phyloP scores from a whole-genome alignment of 2,113 vertebrate genomes.

The Acrocephalus arundinaceus region DNA sequence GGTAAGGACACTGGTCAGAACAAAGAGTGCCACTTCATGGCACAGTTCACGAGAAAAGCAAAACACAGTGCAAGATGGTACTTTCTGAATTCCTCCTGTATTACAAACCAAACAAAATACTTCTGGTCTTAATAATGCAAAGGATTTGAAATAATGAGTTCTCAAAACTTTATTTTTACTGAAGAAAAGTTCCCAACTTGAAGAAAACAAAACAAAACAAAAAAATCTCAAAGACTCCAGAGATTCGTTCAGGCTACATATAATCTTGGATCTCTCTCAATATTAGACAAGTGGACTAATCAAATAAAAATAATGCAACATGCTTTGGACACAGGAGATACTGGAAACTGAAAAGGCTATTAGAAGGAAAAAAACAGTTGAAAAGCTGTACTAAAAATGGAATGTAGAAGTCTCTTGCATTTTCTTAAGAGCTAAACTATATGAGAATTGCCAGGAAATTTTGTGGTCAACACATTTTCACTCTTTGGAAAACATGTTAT shows the following conservation, averaged over 20 bases:
- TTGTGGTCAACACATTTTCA: neutral
- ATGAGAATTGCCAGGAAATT: neutral
- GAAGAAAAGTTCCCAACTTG: neutral
- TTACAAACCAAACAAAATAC: neutral
- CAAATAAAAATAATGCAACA: neutral
- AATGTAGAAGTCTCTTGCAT: neutral
- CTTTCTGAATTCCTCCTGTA: neutral
- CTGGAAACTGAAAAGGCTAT: neutral
- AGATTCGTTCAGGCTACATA: neutral
- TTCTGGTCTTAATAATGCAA: neutral
- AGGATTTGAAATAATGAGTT: neutral
- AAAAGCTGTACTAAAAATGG: neutral
- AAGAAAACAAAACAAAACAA: neutral
- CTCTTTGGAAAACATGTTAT: neutral
- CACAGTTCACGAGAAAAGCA: neutral
- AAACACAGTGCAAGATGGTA: neutral
- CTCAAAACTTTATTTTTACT: neutral
- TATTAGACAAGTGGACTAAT: neutral
- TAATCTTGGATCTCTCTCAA: neutral
- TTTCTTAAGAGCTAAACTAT: neutral
- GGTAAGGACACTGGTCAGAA: neutral
- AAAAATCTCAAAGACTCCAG: neutral
- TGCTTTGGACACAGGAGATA: neutral
- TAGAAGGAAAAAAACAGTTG: neutral
- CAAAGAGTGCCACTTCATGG: neutral